Evolutionary conservation across 1,140 invertebrate genomes (phyloP).

Genomic region (Potamilus streckersoni): DNA sequence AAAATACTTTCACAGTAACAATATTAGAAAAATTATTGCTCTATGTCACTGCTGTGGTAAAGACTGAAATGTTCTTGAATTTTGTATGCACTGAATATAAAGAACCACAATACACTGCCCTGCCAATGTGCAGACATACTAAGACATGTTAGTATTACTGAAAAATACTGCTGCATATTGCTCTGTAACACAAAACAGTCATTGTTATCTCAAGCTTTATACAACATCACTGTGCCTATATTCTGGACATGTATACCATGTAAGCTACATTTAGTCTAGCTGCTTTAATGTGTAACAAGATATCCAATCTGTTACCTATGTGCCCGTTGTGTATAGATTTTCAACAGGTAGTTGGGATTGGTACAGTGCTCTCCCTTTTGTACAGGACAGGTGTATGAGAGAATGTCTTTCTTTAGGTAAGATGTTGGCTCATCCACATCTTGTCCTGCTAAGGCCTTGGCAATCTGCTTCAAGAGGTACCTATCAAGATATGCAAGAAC

Average conservation of each 20-base stretch:
- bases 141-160: too few species aligned
- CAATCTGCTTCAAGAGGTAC: constrained; percentile 44
- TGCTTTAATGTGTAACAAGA: neutral
- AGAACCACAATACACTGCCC: too few species aligned
- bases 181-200: too few species aligned
- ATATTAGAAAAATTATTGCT: too few species aligned
- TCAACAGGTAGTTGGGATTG: constrained; percentile 23
- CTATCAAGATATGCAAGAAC: constrained; percentile 8
- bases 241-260: neutral
- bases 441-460: constrained; percentile 32
- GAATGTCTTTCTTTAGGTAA: constrained; percentile 34
- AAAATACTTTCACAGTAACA: too few species aligned
- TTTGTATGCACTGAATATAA: too few species aligned
- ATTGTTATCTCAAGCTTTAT: too few species aligned
- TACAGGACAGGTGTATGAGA: constrained; percentile 12
- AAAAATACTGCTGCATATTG: too few species aligned
- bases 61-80: too few species aligned
- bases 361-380: constrained; percentile 18
- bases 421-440: constrained; percentile 20
- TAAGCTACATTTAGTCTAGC: neutral
- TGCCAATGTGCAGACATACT: too few species aligned
- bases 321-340: constrained; percentile 32
- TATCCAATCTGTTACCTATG: constrained; percentile 16
- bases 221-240: neutral
- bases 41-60: too few species aligned